These are phyloP conservation scores for Ophion ventricosus DNA, from an alignment of 2,888 invertebrate species.

Conservation along the genomic window DNA sequence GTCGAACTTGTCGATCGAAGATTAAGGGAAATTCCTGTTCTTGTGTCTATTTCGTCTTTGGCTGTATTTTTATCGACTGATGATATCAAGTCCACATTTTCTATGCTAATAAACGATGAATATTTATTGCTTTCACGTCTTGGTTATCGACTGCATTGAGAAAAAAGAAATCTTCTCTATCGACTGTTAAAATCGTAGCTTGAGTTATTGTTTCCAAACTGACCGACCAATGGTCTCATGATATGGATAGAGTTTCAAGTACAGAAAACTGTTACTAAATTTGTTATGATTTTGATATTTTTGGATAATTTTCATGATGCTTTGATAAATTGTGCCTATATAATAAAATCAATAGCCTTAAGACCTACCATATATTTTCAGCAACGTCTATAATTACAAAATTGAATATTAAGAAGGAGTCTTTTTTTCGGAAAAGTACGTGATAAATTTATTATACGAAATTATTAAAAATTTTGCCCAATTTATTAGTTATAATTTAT, in stretches of 20 bases:
- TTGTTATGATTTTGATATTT: neutral
- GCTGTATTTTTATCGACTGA: neutral
- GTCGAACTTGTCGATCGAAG: conserved; percentile 7
- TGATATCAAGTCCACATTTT: neutral
- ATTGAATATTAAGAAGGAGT: neutral
- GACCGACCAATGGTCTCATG: neutral
- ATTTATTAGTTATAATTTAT: too few relatives aligned
- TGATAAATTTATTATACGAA: too few relatives aligned
- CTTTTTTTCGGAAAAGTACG: too few relatives aligned
- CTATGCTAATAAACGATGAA: neutral
- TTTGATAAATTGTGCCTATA: neutral
- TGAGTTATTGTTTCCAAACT: neutral
- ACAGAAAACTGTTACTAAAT: neutral
- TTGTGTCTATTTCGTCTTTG: neutral
- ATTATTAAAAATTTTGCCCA: too few relatives aligned
- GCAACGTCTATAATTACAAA: neutral
- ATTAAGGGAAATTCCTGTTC: neutral
- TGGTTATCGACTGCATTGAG: neutral
- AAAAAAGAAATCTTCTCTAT: neutral
- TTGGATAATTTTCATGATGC: neutral
- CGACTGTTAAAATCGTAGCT: neutral
- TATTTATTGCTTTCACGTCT: neutral
- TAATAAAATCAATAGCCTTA: neutral
- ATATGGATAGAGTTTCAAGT: neutral
- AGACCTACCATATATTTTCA: neutral